Conservation (phyloP, 2,797 vertebrate genomes). For the Nannoperca obscura region DNA sequence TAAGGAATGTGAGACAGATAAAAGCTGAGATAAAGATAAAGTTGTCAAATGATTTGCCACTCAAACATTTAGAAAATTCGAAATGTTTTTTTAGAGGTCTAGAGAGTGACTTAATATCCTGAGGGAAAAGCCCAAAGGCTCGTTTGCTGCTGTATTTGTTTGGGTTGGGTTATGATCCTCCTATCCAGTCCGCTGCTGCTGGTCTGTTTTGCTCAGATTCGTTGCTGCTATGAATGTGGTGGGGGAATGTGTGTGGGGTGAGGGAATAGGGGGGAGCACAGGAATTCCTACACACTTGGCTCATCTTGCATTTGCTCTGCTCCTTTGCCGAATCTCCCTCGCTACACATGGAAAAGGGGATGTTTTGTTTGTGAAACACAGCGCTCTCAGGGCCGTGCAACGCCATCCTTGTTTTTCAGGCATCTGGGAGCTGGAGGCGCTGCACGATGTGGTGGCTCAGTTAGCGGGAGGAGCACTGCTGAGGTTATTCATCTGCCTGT, state of each 20-base stretch:
- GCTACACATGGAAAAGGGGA: conserved; percentile 49
- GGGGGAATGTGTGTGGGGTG: conserved; percentile 60
- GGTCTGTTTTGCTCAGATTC: conserved; percentile 44
- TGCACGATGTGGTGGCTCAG: conserved; percentile 38
- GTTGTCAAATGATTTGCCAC: not conserved
- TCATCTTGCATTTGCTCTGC: conserved; percentile 62
- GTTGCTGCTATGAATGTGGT: conserved; percentile 57
- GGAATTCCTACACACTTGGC: conserved; percentile 76
- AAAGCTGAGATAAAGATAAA: not conserved
- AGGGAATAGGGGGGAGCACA: conserved; percentile 37
- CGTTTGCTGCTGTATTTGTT: conserved; percentile 49
- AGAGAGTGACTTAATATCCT: conserved; percentile 27
- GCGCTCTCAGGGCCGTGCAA: conserved; percentile 30
- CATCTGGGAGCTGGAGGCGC: conserved; percentile 76
- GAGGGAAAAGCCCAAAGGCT: conserved; percentile 57
- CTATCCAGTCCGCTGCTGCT: conserved; percentile 42
- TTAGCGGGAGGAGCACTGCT: conserved; percentile 74
- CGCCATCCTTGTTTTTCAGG: conserved; percentile 76
- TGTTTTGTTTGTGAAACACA: conserved; percentile 69
- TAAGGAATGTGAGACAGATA: not conserved
- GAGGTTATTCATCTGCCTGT: conserved; percentile 92
- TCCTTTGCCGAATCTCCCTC: conserved; percentile 25
- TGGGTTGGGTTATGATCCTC: conserved; percentile 50
- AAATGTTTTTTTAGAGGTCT: not conserved
- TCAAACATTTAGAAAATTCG: not conserved